These are phyloP conservation scores for Catharus minimus DNA, from an alignment of 2,113 vertebrate species.

Conservation along the genomic window DNA sequence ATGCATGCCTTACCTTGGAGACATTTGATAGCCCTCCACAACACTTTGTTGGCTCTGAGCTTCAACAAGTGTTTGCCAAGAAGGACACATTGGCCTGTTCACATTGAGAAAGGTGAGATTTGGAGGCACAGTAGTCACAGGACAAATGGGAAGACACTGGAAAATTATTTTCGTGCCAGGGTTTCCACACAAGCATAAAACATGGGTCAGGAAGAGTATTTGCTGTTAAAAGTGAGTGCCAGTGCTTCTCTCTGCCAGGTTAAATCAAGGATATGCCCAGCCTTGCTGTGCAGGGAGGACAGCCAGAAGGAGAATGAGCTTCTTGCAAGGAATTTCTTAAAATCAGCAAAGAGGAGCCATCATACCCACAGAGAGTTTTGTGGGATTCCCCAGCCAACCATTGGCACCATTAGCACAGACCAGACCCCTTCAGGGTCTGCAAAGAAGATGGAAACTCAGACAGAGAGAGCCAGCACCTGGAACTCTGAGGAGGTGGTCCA, in stretches of 20 bases:
- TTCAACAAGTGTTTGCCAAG: not conserved
- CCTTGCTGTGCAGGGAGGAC: not conserved
- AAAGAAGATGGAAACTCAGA: not conserved
- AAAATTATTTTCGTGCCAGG: not conserved
- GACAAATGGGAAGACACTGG: not conserved
- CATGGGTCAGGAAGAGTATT: not conserved
- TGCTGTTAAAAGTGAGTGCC: not conserved
- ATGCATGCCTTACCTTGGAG: conserved; percentile 44
- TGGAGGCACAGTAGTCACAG: not conserved
- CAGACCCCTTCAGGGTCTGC: not conserved
- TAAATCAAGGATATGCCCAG: not conserved
- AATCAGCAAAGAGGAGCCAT: not conserved
- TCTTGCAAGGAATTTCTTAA: not conserved
- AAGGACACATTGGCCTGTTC: conserved; percentile 5
- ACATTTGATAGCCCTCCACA: conserved; percentile 34
- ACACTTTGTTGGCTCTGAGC: conserved; percentile 15
- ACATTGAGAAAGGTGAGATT: not conserved
- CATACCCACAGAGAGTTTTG: not conserved
- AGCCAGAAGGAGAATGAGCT: not conserved
- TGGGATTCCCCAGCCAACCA: not conserved
- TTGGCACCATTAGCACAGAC: not conserved
- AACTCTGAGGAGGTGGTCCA: not conserved
- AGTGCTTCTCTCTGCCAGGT: not conserved
- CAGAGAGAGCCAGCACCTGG: not conserved
- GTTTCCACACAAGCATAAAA: not conserved